Base-by-base conservation (phyloP, 2,113 vertebrate genomes). In the Gallinago undulata region DNA sequence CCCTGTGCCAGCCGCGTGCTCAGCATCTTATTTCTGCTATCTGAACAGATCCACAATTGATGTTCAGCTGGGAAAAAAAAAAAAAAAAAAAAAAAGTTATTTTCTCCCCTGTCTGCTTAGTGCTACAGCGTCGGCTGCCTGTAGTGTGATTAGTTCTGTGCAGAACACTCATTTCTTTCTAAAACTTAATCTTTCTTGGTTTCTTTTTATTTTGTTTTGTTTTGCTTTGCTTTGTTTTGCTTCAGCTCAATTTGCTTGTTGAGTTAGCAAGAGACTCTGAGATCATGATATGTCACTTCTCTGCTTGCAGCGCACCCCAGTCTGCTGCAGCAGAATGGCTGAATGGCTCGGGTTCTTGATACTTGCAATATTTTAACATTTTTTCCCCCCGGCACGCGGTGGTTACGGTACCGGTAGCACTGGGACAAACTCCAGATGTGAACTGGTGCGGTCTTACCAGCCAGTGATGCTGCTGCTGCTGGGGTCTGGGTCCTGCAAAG, bases 281-380 rank as follows among this genome's bases (percentile, higher is more conserved):
- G 78, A 80, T 87, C 63, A 25, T 69, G 93, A 62, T 90, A 83
- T 90, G 93, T 90, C 94, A 93, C 79, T 76, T 63, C 45, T n/a
- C 75, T 84, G 85, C 87, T 96, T 89, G 74, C 90, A 35, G 89
- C 31, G 66, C 48, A 23, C 62, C 64, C 10, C 63, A 94, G 89
- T 82, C 93, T 96, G 93, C 87, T 79, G 63, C 10, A 69, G 87
- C 94, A 91, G 90, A 93, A 84, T 68, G 89, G 59, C 93, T 90
- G 89, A 74, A 89, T 55, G 73, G 70, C 63, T 84, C 43, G 16
- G 60, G 47, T 80, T 91, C 90, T 81, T 72, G 81, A 82, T 84
- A 78, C 67, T 90, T 82, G 47, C 92, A 70, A 86, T 91, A 84
- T 78, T 95, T 89, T 72, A 94, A 91, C 31, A 33, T 95, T 95